Evolutionary conservation across 2,888 invertebrate species (phyloP).

Genomic region (Tyria jacobaeae): DNA sequence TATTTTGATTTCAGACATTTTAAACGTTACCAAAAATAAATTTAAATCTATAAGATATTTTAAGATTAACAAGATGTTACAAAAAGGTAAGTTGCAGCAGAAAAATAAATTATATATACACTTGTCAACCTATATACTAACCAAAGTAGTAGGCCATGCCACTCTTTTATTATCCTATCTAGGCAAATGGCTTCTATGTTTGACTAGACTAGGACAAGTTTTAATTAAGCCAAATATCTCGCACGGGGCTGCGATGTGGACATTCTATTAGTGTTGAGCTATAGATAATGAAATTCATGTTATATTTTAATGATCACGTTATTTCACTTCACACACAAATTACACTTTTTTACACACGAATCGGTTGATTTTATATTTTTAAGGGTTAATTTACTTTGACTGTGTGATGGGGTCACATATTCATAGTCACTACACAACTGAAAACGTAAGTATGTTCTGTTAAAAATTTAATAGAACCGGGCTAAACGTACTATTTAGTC

Average conservation of each 20-base stretch:
- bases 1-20: background rate
- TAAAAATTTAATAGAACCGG: background rate
- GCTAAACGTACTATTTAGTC: background rate
- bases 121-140: too few relatives aligned
- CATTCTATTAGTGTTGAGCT: constrained; percentile 70
- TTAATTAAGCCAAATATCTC: constrained; percentile 81
- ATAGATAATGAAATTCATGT: constrained; percentile 61
- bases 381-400: too few relatives aligned
- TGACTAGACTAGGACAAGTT: constrained; percentile 69
- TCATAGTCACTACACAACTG: background rate
- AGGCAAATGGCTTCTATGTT: constrained; percentile 52
- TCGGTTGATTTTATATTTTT: constrained; percentile 12
- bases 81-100: too few relatives aligned
- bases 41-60: too few relatives aligned
- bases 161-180: constrained; percentile 30
- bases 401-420: too few relatives aligned
- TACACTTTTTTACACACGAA: too few relatives aligned
- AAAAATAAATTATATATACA: too few relatives aligned
- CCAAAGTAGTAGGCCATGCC: background rate
- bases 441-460: background rate
- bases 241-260: constrained; percentile 69
- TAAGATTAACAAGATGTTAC: too few relatives aligned
- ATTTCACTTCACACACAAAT: too few relatives aligned
- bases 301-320: constrained; percentile 23
- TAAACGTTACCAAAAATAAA: background rate